Evolutionary conservation across 2,797 vertebrate genomes (phyloP).

Genomic region (Anabas testudineus): DNA sequence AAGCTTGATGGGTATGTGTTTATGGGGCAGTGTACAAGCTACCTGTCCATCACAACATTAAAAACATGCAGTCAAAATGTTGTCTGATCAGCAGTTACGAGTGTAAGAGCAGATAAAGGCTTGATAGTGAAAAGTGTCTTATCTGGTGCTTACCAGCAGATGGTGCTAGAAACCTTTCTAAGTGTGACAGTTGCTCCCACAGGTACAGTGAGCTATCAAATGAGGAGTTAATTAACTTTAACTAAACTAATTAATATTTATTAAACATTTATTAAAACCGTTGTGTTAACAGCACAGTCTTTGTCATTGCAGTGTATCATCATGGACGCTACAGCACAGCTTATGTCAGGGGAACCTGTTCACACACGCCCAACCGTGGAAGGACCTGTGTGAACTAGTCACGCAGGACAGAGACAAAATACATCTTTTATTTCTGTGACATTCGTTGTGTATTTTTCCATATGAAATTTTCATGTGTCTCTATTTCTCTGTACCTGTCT

Average conservation of each 20-base stretch:
- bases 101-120: too few relatives aligned
- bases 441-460: too few relatives aligned
- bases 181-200: neutral
- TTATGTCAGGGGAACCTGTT: slow-evolving; percentile 18
- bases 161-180: slow-evolving; percentile 8
- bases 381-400: neutral
- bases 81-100: neutral
- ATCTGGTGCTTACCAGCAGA: slow-evolving; percentile 25
- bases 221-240: neutral
- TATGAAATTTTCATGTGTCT: neutral
- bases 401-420: neutral
- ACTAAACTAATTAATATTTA: too few relatives aligned
- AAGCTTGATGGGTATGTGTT: too few relatives aligned
- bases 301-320: neutral
- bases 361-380: slow-evolving; percentile 19
- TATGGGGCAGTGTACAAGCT: too few relatives aligned
- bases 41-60: too few relatives aligned
- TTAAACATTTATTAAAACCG: neutral
- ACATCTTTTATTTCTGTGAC: neutral
- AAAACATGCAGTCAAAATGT: neutral
- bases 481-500: neutral
- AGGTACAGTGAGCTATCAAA: neutral
- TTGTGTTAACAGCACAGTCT: neutral
- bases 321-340: neutral
- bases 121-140: too few relatives aligned